Percentiles rank a stretch among this genome's conserved stretches.
phyloP scores from a whole-genome alignment of 1,140 invertebrate species.

The Grapholita molesta region DNA sequence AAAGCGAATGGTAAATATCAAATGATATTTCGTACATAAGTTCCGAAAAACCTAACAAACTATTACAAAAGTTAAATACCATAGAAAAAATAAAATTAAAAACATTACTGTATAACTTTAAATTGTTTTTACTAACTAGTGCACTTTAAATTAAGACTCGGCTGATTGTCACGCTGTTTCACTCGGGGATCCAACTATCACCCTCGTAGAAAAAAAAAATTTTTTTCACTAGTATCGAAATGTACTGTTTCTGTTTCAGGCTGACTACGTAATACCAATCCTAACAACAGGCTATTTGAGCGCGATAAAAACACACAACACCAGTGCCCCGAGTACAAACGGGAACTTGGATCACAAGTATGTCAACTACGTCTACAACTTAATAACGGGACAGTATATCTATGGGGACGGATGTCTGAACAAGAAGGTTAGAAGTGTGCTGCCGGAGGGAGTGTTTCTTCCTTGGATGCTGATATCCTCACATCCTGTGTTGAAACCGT shows the following conservation, averaged over 20 bases:
- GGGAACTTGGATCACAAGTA: slow-evolving; percentile 74
- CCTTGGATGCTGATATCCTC: slow-evolving; percentile 50
- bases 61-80: too few relatives aligned
- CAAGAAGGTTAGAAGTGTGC: slow-evolving; percentile 69
- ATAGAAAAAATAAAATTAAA: too few relatives aligned
- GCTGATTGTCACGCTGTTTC: too few relatives aligned
- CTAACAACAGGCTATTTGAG: slow-evolving; percentile 69
- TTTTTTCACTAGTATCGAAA: too few relatives aligned
- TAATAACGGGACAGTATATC: slow-evolving; percentile 71
- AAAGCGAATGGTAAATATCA: too few relatives aligned
- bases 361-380: slow-evolving; percentile 72
- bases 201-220: too few relatives aligned
- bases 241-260: slow-evolving; percentile 56
- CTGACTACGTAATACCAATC: slow-evolving; percentile 68
- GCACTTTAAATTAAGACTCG: too few relatives aligned
- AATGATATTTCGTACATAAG: too few relatives aligned
- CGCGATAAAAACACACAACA: slow-evolving; percentile 55
- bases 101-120: too few relatives aligned
- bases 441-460: slow-evolving; percentile 60
- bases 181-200: too few relatives aligned
- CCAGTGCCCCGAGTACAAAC: slow-evolving; percentile 50
- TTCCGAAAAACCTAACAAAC: too few relatives aligned
- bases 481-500: slow-evolving; percentile 67
- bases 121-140: too few relatives aligned
- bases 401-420: slow-evolving; percentile 70